Conservation (phyloP, 2,888 invertebrate genomes). For the Panopea generosa region DNA sequence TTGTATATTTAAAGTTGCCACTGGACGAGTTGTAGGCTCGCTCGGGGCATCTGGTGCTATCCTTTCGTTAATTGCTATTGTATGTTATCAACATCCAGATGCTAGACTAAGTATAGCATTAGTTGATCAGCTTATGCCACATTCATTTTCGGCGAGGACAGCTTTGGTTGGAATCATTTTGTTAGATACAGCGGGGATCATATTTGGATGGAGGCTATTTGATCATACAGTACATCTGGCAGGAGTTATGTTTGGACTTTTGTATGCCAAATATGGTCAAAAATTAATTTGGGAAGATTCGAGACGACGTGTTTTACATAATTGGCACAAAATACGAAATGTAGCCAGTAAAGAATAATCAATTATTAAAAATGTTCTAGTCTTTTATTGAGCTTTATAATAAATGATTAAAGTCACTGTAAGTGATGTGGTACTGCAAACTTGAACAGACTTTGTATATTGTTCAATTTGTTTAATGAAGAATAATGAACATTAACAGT, state of each 20-base stretch:
- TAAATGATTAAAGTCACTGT: too few relatives aligned
- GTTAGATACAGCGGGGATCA: too few relatives aligned
- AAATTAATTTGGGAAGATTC: slow-evolving; percentile 17
- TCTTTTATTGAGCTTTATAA: too few relatives aligned
- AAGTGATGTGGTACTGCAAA: too few relatives aligned
- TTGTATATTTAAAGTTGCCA: slow-evolving; percentile 91
- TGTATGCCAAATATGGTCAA: slow-evolving; percentile 41
- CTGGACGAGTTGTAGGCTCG: slow-evolving; percentile 91
- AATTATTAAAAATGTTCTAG: too few relatives aligned
- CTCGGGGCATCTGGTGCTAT: slow-evolving; percentile 99
- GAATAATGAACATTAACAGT: too few relatives aligned
- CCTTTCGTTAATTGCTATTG: slow-evolving; percentile 94
- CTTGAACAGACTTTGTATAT: too few relatives aligned
- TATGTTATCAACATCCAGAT: slow-evolving; percentile 95
- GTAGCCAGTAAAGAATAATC: too few relatives aligned
- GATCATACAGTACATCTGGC: slow-evolving; percentile 99
- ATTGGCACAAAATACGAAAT: slow-evolving; percentile 19
- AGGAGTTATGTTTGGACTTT: slow-evolving; percentile 95
- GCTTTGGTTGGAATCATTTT: slow-evolving; percentile 94
- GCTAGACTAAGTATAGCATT: slow-evolving; percentile 95
- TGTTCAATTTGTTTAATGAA: too few relatives aligned
- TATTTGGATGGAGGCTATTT: slow-evolving; percentile 92
- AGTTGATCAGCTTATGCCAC: slow-evolving; percentile 90
- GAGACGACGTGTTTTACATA: background rate
- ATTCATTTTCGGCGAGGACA: slow-evolving; percentile 93